phyloP scores from a whole-genome alignment of 2,888 invertebrate genomes.

The Hirtodrosophila trivittata region DNA sequence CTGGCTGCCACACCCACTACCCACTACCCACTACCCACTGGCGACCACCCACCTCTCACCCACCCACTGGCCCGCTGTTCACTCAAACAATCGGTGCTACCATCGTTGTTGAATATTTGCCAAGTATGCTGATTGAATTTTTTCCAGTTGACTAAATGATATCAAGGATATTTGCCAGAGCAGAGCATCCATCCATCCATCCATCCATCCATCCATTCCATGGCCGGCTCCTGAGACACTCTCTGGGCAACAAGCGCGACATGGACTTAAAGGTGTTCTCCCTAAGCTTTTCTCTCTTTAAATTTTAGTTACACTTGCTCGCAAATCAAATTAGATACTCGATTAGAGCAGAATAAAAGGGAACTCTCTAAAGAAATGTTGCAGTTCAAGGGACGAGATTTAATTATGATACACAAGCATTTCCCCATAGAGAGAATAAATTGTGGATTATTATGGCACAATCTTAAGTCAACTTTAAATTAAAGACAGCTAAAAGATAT shows the following conservation, averaged over 20 bases:
- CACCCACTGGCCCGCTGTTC: conserved; percentile 31
- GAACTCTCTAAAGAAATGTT: no score
- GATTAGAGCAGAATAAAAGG: no score
- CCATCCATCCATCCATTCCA: conserved; percentile 31
- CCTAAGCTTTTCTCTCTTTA: conserved; percentile 1
- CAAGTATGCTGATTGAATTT: conserved; percentile 83
- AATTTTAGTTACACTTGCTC: conserved; percentile 14
- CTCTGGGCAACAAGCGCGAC: not conserved
- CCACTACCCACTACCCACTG: conserved; percentile 2
- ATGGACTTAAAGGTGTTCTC: conserved; percentile 37
- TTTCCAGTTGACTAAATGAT: conserved; percentile 83
- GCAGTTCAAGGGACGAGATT: no score
- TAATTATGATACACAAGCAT: no score
- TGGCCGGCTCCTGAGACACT: conserved; percentile 12
- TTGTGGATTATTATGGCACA: no score
- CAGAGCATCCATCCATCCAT: no score
- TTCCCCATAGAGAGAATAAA: no score
- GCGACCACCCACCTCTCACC: conserved; percentile 8
- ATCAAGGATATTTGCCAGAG: conserved; percentile 82
- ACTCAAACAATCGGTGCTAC: conserved; percentile 66
- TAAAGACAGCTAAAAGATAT: no score
- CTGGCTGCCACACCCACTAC: conserved; percentile 8
- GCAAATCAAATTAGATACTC: not conserved
- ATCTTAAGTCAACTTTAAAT: no score
- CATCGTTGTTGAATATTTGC: conserved; percentile 75